phyloP scores from a whole-genome alignment of 2,797 vertebrate genomes.

The Bufotes viridis region DNA sequence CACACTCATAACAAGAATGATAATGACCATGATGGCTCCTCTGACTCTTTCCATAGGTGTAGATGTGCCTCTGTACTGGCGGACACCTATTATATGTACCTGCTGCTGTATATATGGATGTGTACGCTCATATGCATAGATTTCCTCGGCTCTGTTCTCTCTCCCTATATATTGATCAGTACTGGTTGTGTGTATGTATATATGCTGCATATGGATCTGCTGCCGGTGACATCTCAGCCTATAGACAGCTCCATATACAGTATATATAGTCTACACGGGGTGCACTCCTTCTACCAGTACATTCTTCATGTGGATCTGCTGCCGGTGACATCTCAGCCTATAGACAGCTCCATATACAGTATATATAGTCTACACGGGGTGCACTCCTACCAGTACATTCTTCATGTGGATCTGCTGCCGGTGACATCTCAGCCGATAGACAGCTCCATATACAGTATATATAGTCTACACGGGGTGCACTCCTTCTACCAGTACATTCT shows the following conservation, averaged over 20 bases:
- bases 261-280: background rate
- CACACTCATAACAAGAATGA: too few species aligned
- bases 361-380: background rate
- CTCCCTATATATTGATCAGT: background rate
- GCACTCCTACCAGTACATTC: background rate
- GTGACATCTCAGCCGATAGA: background rate
- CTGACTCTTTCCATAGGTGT: too few species aligned
- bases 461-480: too few species aligned
- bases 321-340: background rate
- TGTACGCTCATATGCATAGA: too few species aligned
- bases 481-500: too few species aligned
- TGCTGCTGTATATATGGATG: too few species aligned
- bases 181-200: too few species aligned
- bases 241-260: background rate
- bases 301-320: too few species aligned
- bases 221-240: background rate
- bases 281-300: background rate
- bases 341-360: background rate
- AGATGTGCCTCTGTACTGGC: too few species aligned
- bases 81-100: too few species aligned
- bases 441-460: background rate
- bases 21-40: too few species aligned
- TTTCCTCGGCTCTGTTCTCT: too few species aligned
- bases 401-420: background rate
- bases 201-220: background rate